These are phyloP conservation scores for Piscicola geometra DNA, from an alignment of 2,888 invertebrate species.

Conservation along the genomic window DNA sequence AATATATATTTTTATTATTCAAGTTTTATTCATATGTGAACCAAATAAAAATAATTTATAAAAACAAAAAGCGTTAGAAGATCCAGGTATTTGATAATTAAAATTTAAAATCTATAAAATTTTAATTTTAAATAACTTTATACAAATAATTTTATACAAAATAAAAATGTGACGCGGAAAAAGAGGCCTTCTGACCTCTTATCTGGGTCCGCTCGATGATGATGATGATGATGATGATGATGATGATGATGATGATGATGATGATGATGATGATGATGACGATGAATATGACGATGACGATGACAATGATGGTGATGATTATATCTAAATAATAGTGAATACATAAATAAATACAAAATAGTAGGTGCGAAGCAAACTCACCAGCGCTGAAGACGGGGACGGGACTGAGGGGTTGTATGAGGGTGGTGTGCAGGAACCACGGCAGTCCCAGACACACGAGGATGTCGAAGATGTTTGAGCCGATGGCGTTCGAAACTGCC, in stretches of 20 bases:
- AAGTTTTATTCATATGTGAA: neutral
- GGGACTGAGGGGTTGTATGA: constrained; percentile 44
- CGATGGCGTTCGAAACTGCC: constrained; percentile 55
- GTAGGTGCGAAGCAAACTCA: constrained; percentile 38
- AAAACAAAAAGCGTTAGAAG: neutral
- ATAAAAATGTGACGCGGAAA: too few species aligned
- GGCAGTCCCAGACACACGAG: constrained; percentile 54
- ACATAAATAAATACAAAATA: neutral
- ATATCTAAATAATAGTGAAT: too few species aligned
- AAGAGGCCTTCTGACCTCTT: too few species aligned
- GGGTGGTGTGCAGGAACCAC: constrained; percentile 49
- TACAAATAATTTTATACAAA: too few species aligned
- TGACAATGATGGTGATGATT: too few species aligned
- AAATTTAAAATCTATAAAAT: neutral
- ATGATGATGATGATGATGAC: too few species aligned
- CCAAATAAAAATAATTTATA: neutral
- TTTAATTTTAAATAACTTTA: neutral
- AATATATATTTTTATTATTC: neutral
- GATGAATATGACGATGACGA: too few species aligned
- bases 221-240: too few species aligned
- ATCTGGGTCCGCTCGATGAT: too few species aligned
- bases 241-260: too few species aligned
- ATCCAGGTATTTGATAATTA: neutral
- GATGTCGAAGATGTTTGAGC: constrained; percentile 56
- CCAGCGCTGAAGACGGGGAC: constrained; percentile 53